Conservation (phyloP, 2,888 invertebrate genomes). For the Hipparchia sbordonii region DNA sequence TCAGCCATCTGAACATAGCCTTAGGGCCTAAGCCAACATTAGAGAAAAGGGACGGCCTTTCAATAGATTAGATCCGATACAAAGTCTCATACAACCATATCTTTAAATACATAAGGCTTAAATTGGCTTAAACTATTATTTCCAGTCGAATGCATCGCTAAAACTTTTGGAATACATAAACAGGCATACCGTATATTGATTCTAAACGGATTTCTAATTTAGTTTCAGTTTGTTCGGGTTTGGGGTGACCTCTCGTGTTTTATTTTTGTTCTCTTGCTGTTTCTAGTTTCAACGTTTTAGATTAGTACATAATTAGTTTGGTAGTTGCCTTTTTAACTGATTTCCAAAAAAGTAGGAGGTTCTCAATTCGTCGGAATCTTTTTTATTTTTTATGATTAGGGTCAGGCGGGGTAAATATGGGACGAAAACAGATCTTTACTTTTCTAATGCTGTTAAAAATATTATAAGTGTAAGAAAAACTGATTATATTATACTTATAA, state of each 20-base stretch:
- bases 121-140: constrained; percentile 5
- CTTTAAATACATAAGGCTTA: constrained; percentile 20
- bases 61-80: constrained; percentile 22
- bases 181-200: constrained; percentile 40
- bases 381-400: no score
- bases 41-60: constrained; percentile 31
- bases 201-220: constrained; percentile 38
- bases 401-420: no score
- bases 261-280: background rate
- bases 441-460: no score
- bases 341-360: no score
- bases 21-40: constrained; percentile 38
- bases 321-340: no score
- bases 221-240: constrained; percentile 32
- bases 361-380: no score
- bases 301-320: no score
- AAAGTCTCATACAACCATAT: constrained; percentile 27
- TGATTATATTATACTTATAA: no score
- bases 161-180: constrained; percentile 39
- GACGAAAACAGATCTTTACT: no score
- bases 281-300: background rate
- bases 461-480: no score
- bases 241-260: background rate
- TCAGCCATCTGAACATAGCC: no score
- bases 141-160: constrained; percentile 34